These are phyloP conservation scores for Gallinago nigripennis DNA, from an alignment of 2,797 vertebrate genomes.

Conservation along the genomic window DNA sequence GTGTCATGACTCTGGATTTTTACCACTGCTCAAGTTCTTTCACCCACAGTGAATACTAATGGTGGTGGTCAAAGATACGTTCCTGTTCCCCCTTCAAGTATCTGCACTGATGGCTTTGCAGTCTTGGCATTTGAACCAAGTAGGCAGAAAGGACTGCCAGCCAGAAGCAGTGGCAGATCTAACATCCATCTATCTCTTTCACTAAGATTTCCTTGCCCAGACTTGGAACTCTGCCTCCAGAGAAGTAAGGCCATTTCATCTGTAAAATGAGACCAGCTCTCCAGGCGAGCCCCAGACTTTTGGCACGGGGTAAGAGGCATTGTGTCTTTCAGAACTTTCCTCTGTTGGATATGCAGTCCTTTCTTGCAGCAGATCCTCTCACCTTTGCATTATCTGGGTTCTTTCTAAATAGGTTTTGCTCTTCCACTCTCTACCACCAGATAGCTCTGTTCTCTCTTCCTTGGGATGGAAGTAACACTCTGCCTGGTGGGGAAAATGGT, in stretches of 20 bases:
- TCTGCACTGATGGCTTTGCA: neutral
- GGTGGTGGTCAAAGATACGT: neutral
- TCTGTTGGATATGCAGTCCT: neutral
- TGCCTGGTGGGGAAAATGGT: neutral
- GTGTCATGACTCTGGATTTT: neutral
- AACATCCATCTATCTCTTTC: neutral
- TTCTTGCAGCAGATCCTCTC: neutral
- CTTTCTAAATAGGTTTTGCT: neutral
- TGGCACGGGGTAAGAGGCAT: neutral
- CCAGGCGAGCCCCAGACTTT: neutral
- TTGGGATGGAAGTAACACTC: neutral
- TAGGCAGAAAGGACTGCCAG: neutral
- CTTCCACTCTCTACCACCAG: constrained; percentile 22
- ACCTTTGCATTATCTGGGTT: neutral
- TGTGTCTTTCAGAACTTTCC: neutral
- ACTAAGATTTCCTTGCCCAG: neutral
- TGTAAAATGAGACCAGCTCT: neutral
- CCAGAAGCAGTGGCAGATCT: neutral
- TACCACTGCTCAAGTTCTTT: neutral
- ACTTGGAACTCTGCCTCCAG: neutral
- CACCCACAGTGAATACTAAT: neutral
- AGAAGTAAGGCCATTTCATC: neutral
- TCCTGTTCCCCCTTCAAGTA: neutral
- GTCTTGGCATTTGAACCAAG: neutral
- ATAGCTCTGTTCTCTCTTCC: constrained; percentile 16